Conservation (phyloP, 2,113 vertebrate genomes). For the pig (Sus scrofa) region DNA sequence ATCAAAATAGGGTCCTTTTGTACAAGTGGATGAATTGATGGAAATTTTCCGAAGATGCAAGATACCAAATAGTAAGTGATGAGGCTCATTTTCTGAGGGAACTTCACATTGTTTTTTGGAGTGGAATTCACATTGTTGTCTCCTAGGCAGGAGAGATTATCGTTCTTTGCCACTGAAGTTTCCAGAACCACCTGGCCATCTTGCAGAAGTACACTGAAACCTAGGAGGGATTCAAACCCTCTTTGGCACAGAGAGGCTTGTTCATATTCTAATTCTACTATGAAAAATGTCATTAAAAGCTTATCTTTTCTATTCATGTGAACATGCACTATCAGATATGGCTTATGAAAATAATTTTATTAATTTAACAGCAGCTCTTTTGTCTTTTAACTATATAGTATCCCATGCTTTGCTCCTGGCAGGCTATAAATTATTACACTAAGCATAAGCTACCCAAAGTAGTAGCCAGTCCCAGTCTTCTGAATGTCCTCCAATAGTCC, state of each 20-base stretch:
- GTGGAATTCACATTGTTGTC: neutral
- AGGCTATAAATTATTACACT: neutral
- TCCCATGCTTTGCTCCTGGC: neutral
- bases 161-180: neutral
- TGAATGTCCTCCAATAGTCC: neutral
- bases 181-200: neutral
- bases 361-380: neutral
- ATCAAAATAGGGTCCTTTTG: conserved; percentile 95
- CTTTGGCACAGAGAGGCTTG: neutral
- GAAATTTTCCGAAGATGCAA: conserved; percentile 97
- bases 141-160: neutral
- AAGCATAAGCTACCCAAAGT: neutral
- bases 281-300: neutral
- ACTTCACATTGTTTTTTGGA: neutral
- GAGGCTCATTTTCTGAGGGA: neutral
- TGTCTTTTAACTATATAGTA: neutral
- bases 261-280: neutral
- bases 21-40: conserved; percentile 99
- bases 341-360: neutral
- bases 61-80: conserved; percentile 96
- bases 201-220: neutral
- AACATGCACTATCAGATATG: neutral
- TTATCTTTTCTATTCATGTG: neutral
- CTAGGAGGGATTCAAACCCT: neutral
- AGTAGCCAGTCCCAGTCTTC: neutral